Base-by-base conservation (phyloP, 1,140 invertebrate species). In the Aradophagus sp. region DNA sequence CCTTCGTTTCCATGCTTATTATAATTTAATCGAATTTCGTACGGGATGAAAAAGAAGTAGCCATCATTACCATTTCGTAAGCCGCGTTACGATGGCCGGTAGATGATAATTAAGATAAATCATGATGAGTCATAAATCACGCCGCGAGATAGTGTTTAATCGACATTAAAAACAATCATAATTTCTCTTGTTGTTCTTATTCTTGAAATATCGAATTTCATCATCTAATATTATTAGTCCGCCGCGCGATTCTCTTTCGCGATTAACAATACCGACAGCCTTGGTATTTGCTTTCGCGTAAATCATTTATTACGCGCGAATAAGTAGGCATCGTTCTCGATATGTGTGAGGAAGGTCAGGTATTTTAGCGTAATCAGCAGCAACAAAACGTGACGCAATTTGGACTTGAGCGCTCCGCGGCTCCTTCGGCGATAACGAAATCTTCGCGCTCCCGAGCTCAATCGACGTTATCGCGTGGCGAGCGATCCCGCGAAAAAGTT, bases 311-410 rank as follows among this genome's bases (percentile, higher is more conserved):
- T 72, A 65, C 62, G 69, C 69, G 69, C 61, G 69, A 72, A 66
- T 66, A 66, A 72, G 62, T 62, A 62, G 47, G 58, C 58, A 69
- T 56, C 66, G 61, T 65, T 66, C 61, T 56, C 56, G 62, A 66
- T 72, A 62, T 38, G 53, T 58, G 66, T 77, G 58, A 68, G 74
- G 63, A 75, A 79, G 77, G 77, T 77, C 77, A 76, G 70, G 73
- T 72, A 73, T 70, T 70, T 74, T 66, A 63, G 67, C 73, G 69
- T 74, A 73, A 77, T 75, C 73, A 72, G 52, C 58, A 45, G 53
- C 52, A 36, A 42, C 52, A 44, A 56, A 52, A 59, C 63, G 63
- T 74, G 68, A 74, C 56, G 75, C 75, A 73, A 73, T 70, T 65
- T 48, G 66, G 69, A 65, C 69, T 77, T 68, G 52, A 69, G 65